Evolutionary conservation across 1,140 invertebrate genomes (phyloP).

Genomic region (Orchestia grillus): DNA sequence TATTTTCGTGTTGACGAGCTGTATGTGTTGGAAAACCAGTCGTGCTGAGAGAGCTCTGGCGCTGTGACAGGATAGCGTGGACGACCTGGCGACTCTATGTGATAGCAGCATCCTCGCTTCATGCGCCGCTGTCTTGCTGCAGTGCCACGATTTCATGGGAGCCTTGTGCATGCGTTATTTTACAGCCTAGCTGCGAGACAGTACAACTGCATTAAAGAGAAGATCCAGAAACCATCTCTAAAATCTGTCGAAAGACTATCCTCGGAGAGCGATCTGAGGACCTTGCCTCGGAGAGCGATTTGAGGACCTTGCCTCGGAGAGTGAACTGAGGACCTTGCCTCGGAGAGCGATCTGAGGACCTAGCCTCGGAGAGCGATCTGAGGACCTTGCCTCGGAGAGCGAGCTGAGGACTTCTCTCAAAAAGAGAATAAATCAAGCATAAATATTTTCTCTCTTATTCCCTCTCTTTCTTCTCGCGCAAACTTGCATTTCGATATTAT

Average conservation of each 20-base stretch:
- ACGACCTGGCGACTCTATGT: background rate
- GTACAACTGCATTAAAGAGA: background rate
- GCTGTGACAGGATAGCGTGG: background rate
- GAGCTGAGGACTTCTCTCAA: background rate
- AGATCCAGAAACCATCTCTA: no score
- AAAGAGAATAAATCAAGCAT: no score
- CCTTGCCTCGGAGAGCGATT: no score
- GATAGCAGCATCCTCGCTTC: background rate
- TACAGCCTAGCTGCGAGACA: background rate
- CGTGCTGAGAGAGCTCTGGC: background rate
- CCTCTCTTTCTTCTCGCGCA: no score
- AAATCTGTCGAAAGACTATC: no score
- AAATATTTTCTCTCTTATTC: no score
- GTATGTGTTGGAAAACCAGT: background rate
- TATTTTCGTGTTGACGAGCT: background rate
- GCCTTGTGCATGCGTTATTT: background rate
- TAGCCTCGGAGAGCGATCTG: background rate
- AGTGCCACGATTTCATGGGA: background rate
- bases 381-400: background rate
- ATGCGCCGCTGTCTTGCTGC: background rate
- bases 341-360: background rate
- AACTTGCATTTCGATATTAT: no score
- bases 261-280: no score
- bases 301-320: no score
- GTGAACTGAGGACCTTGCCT: background rate